A percentile compares a stretch with the other conserved stretches of the same genome.
Evolutionary conservation across 2,113 vertebrate genomes (phyloP).

Genomic region (Nibea albiflora): DNA sequence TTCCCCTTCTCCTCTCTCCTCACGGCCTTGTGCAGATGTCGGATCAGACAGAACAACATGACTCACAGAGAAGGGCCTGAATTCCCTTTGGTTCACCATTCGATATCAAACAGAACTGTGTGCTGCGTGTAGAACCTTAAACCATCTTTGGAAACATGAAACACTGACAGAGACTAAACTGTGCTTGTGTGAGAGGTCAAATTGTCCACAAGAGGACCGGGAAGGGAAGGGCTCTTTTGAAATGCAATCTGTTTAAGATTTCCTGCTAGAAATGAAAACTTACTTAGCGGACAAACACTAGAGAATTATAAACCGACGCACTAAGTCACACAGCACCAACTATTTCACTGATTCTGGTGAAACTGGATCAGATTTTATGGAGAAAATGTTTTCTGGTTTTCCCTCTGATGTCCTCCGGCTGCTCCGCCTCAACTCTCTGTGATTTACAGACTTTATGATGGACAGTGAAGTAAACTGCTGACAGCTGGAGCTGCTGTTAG

Average conservation of each 20-base stretch:
- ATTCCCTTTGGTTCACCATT: constrained; percentile 57
- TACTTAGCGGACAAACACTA: not conserved
- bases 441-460: too few species aligned
- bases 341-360: too few species aligned
- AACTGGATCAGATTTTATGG: too few species aligned
- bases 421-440: too few species aligned
- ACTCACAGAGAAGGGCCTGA: constrained; percentile 43
- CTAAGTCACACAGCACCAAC: too few species aligned
- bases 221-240: constrained; percentile 27
- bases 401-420: too few species aligned
- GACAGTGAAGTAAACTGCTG: too few species aligned
- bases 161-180: constrained; percentile 38
- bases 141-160: constrained; percentile 36
- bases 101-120: constrained; percentile 41
- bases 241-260: constrained; percentile 28
- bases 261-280: not conserved
- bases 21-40: constrained; percentile 52
- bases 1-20: constrained; percentile 1
- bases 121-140: constrained; percentile 34
- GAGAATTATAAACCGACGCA: not conserved
- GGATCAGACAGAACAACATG: constrained; percentile 60
- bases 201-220: constrained; percentile 21
- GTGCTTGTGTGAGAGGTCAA: constrained; percentile 27
- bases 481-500: too few species aligned
- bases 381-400: too few species aligned